phyloP scores from a whole-genome alignment of 1,140 invertebrate genomes.

The Littorina saxatilis region DNA sequence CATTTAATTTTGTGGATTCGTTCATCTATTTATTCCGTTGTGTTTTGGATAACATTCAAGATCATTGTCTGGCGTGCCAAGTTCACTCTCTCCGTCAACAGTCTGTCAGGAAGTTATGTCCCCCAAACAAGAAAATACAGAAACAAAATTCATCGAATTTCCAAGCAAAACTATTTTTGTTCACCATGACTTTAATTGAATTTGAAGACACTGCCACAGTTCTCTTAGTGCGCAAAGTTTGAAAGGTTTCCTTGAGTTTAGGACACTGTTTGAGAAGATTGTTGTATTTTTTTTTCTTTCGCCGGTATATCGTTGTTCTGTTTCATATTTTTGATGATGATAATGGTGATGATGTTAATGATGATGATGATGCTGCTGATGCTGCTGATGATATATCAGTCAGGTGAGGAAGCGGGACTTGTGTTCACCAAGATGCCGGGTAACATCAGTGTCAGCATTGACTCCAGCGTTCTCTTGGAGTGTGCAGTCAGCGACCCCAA shows the following conservation, averaged over 20 bases:
- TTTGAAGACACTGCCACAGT: too few relatives aligned
- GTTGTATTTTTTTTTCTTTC: background rate
- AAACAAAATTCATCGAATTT: too few relatives aligned
- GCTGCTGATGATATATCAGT: background rate
- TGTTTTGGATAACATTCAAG: background rate
- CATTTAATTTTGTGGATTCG: background rate
- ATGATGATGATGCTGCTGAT: background rate
- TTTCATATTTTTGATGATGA: too few relatives aligned
- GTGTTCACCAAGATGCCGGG: conserved; percentile 47
- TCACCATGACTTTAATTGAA: too few relatives aligned
- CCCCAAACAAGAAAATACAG: too few relatives aligned
- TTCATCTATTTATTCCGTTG: background rate
- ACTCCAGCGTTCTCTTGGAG: conserved; percentile 46
- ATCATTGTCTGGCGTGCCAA: background rate
- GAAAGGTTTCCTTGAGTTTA: background rate
- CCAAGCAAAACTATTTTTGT: too few relatives aligned
- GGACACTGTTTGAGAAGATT: background rate
- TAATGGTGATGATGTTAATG: too few relatives aligned
- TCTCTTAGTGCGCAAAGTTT: background rate
- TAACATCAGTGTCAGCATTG: conserved; percentile 45
- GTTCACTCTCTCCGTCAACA: too few relatives aligned
- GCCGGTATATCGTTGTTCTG: too few relatives aligned
- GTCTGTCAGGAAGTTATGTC: too few relatives aligned
- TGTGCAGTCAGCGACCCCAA: conserved; percentile 47
- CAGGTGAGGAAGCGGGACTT: conserved; percentile 23